Evolutionary conservation across 2,113 vertebrate species (phyloP).

Genomic region (Aleadryas rufinucha): DNA sequence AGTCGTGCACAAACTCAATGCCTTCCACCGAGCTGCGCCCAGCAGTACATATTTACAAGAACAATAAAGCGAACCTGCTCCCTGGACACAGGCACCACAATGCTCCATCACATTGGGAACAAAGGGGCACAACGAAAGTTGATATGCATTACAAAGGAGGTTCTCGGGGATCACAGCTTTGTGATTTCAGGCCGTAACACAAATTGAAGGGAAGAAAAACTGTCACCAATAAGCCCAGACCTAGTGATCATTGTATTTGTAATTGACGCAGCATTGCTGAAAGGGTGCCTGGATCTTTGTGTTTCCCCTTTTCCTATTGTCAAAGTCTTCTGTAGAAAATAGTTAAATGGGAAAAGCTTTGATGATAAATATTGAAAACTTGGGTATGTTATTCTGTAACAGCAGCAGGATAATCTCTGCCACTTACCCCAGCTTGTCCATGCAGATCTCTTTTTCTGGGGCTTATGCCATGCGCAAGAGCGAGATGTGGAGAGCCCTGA

Average conservation of each 20-base stretch:
- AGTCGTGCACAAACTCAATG: conserved; percentile 69
- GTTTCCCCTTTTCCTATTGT: neutral
- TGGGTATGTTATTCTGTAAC: neutral
- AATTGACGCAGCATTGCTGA: neutral
- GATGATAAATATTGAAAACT: neutral
- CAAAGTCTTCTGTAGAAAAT: neutral
- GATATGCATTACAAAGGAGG: conserved; percentile 83
- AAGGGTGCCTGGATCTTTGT: neutral
- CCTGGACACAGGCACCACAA: conserved; percentile 69
- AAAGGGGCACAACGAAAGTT: conserved; percentile 76
- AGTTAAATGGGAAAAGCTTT: neutral
- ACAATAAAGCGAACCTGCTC: conserved; percentile 84
- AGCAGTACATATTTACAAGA: conserved; percentile 78
- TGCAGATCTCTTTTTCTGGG: neutral
- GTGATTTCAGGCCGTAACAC: conserved; percentile 35
- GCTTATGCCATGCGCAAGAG: neutral
- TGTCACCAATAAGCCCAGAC: conserved; percentile 22
- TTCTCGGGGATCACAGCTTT: conserved; percentile 34
- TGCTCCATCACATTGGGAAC: conserved; percentile 70
- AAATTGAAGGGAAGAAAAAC: conserved; percentile 39
- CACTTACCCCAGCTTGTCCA: neutral
- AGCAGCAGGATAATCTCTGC: neutral
- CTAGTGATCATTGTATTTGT: neutral
- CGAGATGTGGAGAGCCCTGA: neutral
- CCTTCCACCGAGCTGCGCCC: conserved; percentile 73